A percentile compares a stretch with the other conserved stretches of the same genome.
Conservation (phyloP, 2,888 invertebrate species). For the Platycheirus albimanus region DNA sequence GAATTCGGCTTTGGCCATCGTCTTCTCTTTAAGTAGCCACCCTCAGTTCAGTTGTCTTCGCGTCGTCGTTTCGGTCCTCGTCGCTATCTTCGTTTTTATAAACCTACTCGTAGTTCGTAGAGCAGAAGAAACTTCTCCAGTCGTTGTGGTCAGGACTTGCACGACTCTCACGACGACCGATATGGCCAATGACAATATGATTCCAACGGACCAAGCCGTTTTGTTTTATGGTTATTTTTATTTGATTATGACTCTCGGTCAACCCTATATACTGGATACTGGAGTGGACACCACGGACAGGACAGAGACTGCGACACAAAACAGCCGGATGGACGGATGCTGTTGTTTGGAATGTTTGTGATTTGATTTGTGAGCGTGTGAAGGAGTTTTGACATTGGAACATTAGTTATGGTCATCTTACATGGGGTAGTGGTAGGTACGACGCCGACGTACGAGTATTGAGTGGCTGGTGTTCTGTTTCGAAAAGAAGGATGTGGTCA, state of each 20-base stretch:
- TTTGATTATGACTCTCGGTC: slow-evolving; percentile 70
- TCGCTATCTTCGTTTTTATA: background rate
- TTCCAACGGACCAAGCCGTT: slow-evolving; percentile 45
- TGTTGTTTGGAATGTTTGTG: slow-evolving; percentile 33
- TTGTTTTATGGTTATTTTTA: slow-evolving; percentile 72
- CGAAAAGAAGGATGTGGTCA: background rate
- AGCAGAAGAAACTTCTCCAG: slow-evolving; percentile 7
- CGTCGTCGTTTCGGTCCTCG: too few relatives aligned
- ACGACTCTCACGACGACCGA: slow-evolving; percentile 61
- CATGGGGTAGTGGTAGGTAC: slow-evolving; percentile 40
- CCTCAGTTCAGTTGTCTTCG: too few relatives aligned
- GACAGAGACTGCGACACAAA: too few relatives aligned
- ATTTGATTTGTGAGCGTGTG: slow-evolving; percentile 64
- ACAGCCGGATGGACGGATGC: background rate
- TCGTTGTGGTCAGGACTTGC: slow-evolving; percentile 67
- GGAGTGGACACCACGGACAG: slow-evolving; percentile 8
- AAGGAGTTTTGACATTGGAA: slow-evolving; percentile 48
- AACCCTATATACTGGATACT: slow-evolving; percentile 46
- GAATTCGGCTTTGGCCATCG: slow-evolving; percentile 55
- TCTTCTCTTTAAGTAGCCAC: slow-evolving; percentile 54
- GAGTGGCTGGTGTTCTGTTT: slow-evolving; percentile 19
- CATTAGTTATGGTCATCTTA: slow-evolving; percentile 51
- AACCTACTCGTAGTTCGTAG: background rate
- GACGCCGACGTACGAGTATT: too few relatives aligned
- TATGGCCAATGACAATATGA: slow-evolving; percentile 57